These are phyloP conservation scores for Gisinianus flammeolus DNA, from an alignment of 2,888 invertebrate genomes.

Conservation along the genomic window DNA sequence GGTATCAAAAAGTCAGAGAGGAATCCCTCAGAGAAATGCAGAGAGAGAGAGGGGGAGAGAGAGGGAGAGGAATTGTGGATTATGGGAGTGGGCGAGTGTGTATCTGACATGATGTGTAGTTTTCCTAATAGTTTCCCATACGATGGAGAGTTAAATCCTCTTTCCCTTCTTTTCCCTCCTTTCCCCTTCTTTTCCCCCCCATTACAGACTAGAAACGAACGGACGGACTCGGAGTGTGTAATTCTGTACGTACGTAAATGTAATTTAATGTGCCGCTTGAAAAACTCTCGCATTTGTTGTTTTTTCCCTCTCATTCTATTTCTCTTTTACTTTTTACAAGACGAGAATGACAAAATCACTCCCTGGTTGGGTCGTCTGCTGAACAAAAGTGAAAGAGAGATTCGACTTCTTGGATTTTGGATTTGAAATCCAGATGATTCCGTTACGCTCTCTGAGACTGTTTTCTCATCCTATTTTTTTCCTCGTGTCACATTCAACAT, in stretches of 20 bases:
- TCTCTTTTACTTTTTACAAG: too few relatives aligned
- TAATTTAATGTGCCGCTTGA: slow-evolving; percentile 42
- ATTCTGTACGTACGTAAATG: background rate
- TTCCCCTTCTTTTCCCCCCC: background rate
- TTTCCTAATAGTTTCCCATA: background rate
- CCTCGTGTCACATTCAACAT: too few relatives aligned
- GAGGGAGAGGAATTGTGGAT: background rate
- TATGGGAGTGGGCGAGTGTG: background rate
- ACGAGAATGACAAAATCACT: slow-evolving; percentile 44
- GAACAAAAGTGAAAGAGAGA: background rate
- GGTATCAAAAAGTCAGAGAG: background rate
- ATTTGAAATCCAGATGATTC: background rate
- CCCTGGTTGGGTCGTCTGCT: slow-evolving; percentile 31
- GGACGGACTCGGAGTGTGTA: slow-evolving; percentile 3
- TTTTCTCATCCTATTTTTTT: background rate
- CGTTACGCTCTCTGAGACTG: background rate
- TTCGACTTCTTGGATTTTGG: background rate
- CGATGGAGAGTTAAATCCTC: background rate
- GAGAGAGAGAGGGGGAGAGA: background rate
- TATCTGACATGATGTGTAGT: background rate
- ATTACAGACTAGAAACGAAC: background rate
- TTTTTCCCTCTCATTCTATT: too few relatives aligned
- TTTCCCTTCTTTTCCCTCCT: background rate
- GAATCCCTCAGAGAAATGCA: background rate
- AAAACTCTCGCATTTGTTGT: slow-evolving; percentile 37